phyloP scores from a whole-genome alignment of 2,797 vertebrate genomes.

The Oophaga sylvatica region DNA sequence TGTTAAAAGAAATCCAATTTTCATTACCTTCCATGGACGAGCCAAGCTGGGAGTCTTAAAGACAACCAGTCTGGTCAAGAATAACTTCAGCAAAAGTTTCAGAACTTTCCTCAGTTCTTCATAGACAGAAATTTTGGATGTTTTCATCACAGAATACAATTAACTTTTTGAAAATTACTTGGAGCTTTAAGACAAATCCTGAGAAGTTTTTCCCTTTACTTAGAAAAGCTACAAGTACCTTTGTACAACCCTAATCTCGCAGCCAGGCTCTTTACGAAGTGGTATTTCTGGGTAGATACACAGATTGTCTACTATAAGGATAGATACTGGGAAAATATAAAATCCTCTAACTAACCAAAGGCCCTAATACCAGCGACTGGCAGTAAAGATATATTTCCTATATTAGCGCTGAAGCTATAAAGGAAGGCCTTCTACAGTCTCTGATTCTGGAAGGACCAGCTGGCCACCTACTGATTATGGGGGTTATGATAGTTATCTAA shows the following conservation, averaged over 20 bases:
- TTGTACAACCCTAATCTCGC: background rate
- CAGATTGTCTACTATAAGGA: background rate
- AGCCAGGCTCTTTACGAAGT: background rate
- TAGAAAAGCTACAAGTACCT: background rate
- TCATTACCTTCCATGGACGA: conserved; percentile 13
- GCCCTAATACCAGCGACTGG: background rate
- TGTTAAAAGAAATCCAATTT: conserved; percentile 60
- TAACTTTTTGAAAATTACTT: too few species aligned
- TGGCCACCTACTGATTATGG: too few species aligned
- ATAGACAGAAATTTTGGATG: background rate
- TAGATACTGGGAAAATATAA: background rate
- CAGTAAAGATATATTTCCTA: too few species aligned
- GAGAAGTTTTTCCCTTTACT: background rate
- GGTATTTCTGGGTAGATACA: background rate
- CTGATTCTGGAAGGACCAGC: too few species aligned
- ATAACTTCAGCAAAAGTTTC: background rate
- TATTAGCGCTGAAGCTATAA: too few species aligned
- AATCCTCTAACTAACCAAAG: background rate
- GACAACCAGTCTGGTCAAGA: conserved; percentile 10
- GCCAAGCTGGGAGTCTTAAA: conserved; percentile 12
- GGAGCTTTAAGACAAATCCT: background rate
- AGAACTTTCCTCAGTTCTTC: background rate
- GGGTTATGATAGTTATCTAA: too few species aligned
- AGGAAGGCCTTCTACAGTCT: too few species aligned
- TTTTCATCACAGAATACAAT: background rate